A percentile compares a stretch with the other conserved stretches of the same genome.
phyloP scores from a whole-genome alignment of 2,113 vertebrate genomes.

The Triplophysa dalaica region DNA sequence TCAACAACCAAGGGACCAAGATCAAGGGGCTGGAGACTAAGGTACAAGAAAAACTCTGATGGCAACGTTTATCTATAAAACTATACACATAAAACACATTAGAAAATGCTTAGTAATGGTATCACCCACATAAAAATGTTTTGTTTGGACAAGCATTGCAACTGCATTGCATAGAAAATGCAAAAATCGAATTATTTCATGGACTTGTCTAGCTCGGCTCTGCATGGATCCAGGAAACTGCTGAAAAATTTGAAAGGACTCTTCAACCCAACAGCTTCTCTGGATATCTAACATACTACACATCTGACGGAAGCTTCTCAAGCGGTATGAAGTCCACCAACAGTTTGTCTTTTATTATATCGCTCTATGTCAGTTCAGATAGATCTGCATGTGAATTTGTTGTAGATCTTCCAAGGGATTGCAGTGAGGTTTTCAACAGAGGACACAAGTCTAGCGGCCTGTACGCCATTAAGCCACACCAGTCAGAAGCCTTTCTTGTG shows the following conservation, averaged over 20 bases:
- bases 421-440: constrained; percentile 74
- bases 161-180: too few relatives aligned
- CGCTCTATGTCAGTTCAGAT: background rate
- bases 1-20: constrained; percentile 68
- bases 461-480: constrained; percentile 78
- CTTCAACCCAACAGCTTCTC: constrained; percentile 60
- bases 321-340: constrained; percentile 66
- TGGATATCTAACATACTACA: constrained; percentile 58
- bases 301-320: constrained; percentile 49
- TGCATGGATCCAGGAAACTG: constrained; percentile 43
- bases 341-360: background rate
- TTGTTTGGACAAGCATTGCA: too few relatives aligned
- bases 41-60: constrained; percentile 49
- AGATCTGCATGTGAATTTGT: constrained; percentile 3
- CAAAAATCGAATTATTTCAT: too few relatives aligned
- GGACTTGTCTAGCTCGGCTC: constrained; percentile 69
- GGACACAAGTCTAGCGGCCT: constrained; percentile 74
- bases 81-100: too few relatives aligned
- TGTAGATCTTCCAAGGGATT: constrained; percentile 75
- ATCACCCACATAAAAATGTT: too few relatives aligned
- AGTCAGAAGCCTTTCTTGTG: constrained; percentile 77
- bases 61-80: too few relatives aligned
- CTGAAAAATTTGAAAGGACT: constrained; percentile 8
- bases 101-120: too few relatives aligned
- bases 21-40: constrained; percentile 73